Base-by-base conservation (phyloP, 2,888 invertebrate species). In the Eupsilia transversa region DNA sequence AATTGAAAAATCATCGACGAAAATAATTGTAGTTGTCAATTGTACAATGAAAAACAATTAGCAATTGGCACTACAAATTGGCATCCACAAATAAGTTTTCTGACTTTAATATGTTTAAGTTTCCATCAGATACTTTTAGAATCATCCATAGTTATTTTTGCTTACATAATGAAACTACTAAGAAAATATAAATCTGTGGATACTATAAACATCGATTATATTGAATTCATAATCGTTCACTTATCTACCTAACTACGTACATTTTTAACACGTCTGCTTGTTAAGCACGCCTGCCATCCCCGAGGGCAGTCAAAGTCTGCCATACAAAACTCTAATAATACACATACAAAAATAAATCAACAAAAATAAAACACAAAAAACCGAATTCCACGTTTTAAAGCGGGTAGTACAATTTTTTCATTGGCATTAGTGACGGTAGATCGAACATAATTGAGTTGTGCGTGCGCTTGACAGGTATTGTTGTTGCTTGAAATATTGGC, bases 371-470 rank as follows among this genome's bases (percentile, higher is more conserved):
- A n/a, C n/a, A 46, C 77, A 85, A 74, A 80, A 75, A 54, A 74
- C 86, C 86, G 79, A 88, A 86, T 82, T 79, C 77, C 69, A 59
- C 72, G 76, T 80, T 85, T 86, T 80, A 85, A 87, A 86, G 52
- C 72, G 81, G 71, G 72, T 74, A 68, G 79, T 80, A 81, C 80
- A 86, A 85, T 81, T 86, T 89, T 89, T 89, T 87, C 88, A 89
- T 87, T 86, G 88, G 87, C 86, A 89, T 92, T 90, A 91, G 83
- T 90, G 77, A 85, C 89, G 90, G 89, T 83, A 88, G 88, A 89
- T 87, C 87, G 92, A 86, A 89, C 90, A 83, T 92, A 92, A 92
- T 92, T 92, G 92, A 90, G 88, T 87, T 82, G 87, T 90, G 92
- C 81, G 85, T 91, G 92, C 77, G 73, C 71, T 67, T 89, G 92